Evolutionary conservation across 2,888 invertebrate species (phyloP).

Genomic region (Drosophila fulvimacula): DNA sequence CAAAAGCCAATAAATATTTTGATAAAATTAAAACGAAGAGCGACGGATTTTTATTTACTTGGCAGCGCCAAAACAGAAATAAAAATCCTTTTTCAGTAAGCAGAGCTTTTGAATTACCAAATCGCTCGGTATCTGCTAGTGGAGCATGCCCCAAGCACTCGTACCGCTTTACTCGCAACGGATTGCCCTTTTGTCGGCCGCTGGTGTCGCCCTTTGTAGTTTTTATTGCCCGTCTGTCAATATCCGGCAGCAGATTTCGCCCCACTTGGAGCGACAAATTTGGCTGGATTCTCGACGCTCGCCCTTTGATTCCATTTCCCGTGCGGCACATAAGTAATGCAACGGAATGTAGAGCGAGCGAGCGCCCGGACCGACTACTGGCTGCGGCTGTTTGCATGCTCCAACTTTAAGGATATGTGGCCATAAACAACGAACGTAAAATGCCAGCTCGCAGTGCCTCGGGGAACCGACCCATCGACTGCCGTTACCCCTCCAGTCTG

Average conservation of each 20-base stretch:
- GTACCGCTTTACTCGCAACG: background rate
- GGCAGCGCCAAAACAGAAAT: background rate
- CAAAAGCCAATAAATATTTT: background rate
- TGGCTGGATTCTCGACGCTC: slow-evolving; percentile 47
- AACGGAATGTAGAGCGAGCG: slow-evolving; percentile 7
- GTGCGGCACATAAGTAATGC: slow-evolving; percentile 57
- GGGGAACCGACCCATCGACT: slow-evolving; percentile 24
- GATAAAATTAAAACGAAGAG: background rate
- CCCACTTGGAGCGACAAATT: slow-evolving; percentile 52
- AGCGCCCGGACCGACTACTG: background rate
- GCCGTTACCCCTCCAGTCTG: background rate
- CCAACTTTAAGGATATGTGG: slow-evolving; percentile 68
- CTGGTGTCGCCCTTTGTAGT: slow-evolving; percentile 59
- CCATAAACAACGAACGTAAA: slow-evolving; percentile 78
- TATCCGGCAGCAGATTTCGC: slow-evolving; percentile 61
- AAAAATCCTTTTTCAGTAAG: background rate
- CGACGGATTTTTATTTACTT: slow-evolving; percentile 6
- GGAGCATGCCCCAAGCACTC: no score
- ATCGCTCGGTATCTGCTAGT: background rate
- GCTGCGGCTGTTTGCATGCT: slow-evolving; percentile 38
- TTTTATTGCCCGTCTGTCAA: slow-evolving; percentile 75
- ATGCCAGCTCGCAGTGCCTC: slow-evolving; percentile 57
- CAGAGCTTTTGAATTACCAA: no score
- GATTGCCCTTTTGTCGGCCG: slow-evolving; percentile 31
- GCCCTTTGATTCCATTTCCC: slow-evolving; percentile 60